Evolutionary conservation across 2,888 invertebrate genomes (phyloP), one percentile per base, ranked within the genome.

Genomic region (Drosophila parthenogenetica): DNA sequence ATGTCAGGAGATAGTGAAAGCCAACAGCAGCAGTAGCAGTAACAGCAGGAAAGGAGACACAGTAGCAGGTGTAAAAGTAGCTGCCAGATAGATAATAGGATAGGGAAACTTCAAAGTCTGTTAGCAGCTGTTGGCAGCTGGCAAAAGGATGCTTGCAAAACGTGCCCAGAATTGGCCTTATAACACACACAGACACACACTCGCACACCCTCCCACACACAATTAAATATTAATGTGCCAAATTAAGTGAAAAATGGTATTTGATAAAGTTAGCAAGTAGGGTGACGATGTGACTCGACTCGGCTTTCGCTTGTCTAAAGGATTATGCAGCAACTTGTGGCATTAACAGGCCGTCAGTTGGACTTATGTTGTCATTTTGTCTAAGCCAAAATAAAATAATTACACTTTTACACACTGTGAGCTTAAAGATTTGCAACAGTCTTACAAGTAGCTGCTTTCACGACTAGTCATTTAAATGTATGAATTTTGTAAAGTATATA

Each of bases 211-310:
- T 17, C 25, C 45, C 50, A 60, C 67, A 67, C 70, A 79, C 76
- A 87, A 81, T 87, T 87, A 89, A 89, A 86, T 87, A 89, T 86
- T 78, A 85, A 89, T 81, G 87, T 73, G 73, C 53, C 68, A 85
- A 81, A 86, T 87, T 85, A 87, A 76, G 85, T 87, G 89, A 87
- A 89, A 89, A 87, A 79, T 69, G 65, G 54, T 51, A 66, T 55
- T 69, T 72, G 48, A 50, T 39, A 58, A 45, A 45, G 22, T 53
- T 32, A 37, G 48, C 19, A 3, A 29, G 22, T 22, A 22, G 37
- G 19, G n/a, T 35, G 14, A 25, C 43, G 46, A 16, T 32, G 32
- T 19, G 8, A 40, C 29, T 16, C 13, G 43, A 17, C 40, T 50
- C 43, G 59, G 45, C 58, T 66, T 59, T 50, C 40, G 61, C 69